phyloP scores from a whole-genome alignment of 2,888 invertebrate genomes.

The Pachydiplax longipennis region DNA sequence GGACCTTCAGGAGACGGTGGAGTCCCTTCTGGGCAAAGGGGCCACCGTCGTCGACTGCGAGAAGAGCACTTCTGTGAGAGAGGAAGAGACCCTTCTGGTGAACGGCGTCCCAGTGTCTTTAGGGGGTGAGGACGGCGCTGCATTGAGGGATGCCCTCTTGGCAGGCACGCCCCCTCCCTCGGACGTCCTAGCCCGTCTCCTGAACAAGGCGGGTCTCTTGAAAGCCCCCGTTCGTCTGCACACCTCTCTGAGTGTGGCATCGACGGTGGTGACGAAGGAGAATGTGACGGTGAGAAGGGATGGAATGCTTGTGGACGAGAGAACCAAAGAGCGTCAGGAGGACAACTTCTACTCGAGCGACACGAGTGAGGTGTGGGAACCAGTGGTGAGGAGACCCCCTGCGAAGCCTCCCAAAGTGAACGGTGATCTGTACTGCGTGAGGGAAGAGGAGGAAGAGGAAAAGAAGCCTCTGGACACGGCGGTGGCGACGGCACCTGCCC shows the following conservation, averaged over 20 bases:
- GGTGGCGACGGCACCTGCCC: neutral
- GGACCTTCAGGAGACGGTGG: slow-evolving; percentile 75
- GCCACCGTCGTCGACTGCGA: slow-evolving; percentile 76
- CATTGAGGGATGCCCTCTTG: slow-evolving; percentile 72
- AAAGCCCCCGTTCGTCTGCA: slow-evolving; percentile 74
- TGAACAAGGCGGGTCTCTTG: slow-evolving; percentile 68
- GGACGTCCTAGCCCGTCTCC: slow-evolving; percentile 72
- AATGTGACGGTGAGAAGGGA: slow-evolving; percentile 73
- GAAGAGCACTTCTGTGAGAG: slow-evolving; percentile 73
- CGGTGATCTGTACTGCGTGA: slow-evolving; percentile 10
- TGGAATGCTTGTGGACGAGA: slow-evolving; percentile 73
- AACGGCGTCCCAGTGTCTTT: slow-evolving; percentile 74
- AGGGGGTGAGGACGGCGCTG: slow-evolving; percentile 72
- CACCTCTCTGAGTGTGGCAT: slow-evolving; percentile 74
- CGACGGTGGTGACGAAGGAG: slow-evolving; percentile 74
- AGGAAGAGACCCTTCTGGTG: slow-evolving; percentile 75
- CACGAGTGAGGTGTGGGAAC: slow-evolving; percentile 54
- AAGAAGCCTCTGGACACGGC: neutral
- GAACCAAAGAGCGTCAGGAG: slow-evolving; percentile 74
- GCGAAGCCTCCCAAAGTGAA: neutral
- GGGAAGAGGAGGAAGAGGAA: neutral
- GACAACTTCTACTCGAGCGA: slow-evolving; percentile 72
- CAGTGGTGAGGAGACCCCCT: neutral
- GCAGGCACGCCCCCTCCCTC: slow-evolving; percentile 72
- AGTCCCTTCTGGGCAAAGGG: slow-evolving; percentile 75